Conservation (phyloP, 1,140 invertebrate species). For the Drosophila eugracilis region DNA sequence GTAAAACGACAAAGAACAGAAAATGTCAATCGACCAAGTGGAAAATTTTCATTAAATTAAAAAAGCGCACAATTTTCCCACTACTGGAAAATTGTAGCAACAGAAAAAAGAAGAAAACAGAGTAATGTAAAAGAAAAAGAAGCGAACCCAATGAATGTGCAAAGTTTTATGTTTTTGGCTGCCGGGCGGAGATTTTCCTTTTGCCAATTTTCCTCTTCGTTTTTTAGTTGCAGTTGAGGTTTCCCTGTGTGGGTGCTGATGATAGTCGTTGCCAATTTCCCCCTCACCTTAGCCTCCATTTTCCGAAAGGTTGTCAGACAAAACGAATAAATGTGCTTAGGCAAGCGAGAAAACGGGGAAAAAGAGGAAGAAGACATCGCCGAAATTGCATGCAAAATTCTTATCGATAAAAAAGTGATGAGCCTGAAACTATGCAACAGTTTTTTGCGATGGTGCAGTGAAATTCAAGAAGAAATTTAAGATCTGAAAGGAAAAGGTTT, state of each 20-base stretch:
- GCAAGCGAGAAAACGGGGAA: conserved; percentile 63
- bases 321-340: conserved; percentile 81
- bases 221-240: conserved; percentile 52
- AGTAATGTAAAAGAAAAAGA: conserved; percentile 22
- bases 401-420: conserved; percentile 41
- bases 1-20: conserved; percentile 61
- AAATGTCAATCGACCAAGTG: conserved; percentile 84
- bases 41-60: conserved; percentile 84
- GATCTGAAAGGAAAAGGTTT: not conserved
- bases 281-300: conserved; percentile 2
- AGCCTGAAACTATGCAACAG: conserved; percentile 72
- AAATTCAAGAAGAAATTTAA: not conserved
- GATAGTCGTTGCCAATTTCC: conserved; percentile 36
- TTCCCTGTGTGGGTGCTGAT: conserved; percentile 34
- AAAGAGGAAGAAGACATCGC: conserved; percentile 4
- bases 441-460: conserved; percentile 24
- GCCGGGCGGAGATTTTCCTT: conserved; percentile 71
- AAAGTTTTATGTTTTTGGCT: conserved; percentile 82
- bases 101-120: conserved; percentile 19
- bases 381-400: conserved; percentile 63
- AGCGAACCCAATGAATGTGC: conserved; percentile 74
- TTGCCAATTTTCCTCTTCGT: conserved; percentile 34
- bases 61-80: conserved; percentile 79
- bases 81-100: conserved; percentile 58
- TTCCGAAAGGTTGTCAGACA: conserved; percentile 58